Base-by-base conservation (phyloP, 1,140 invertebrate genomes). In the Lutraria rhynchaena region DNA sequence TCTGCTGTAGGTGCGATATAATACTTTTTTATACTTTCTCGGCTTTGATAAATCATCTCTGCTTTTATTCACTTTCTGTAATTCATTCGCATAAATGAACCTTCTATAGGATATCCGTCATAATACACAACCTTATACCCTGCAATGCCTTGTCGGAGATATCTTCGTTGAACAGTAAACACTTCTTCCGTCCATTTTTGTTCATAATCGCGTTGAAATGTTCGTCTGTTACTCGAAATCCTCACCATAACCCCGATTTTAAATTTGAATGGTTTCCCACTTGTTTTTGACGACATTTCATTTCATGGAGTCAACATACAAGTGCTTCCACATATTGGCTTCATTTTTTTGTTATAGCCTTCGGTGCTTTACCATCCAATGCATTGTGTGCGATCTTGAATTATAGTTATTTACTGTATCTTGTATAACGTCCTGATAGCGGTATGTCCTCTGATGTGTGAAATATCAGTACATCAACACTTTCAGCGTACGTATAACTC, bases 121-220 rank as follows among this genome's bases (percentile, higher is more conserved):
- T 61, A 61, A 37, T 61, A 29, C 29, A 35, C 31, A 22, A 61
- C n/a, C 33, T 35, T 61, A 19, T 61, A 61, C 11, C 33, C 27
- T 37, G 58, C 29, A 22, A 61, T 61, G 9, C 58, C 58, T 61
- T 61, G 58, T 9, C 58, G 31, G 1, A 61, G 33, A 61, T 61
- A 61, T 35, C 58, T 33, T 17, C 31, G n/a, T 35, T 35, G n/a
- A 29, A 61, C 37, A 1, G 27, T 29, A 61, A 61, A 37, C 9
- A 61, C n/a, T 61, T 61, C 58, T 35, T 61, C 58, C 27, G 58
- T 61, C 58, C 58, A 65, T 46, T 65, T 65, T 13, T 65, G 61
- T 46, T 65, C 61, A 46, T 65, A 65, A 46, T 65, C 61, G 5
- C 61, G 61, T 22, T 65, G 61, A 65, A 65, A 65, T 65, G 61